Evolutionary conservation across 64 coral and sea anemone species (phyloP).

Genomic region (Platygyra sinensis): DNA sequence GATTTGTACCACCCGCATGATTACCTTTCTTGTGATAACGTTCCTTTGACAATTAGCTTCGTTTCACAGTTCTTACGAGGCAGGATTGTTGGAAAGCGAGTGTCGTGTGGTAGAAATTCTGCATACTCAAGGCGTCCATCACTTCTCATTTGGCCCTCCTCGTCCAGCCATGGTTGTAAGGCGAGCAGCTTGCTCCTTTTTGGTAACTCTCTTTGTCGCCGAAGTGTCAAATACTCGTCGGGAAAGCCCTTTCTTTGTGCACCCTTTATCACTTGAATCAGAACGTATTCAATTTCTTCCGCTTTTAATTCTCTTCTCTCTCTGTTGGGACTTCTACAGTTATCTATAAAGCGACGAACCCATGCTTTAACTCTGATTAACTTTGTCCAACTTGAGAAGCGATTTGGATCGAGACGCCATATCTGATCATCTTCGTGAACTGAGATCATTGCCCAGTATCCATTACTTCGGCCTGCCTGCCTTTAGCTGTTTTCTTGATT

Average conservation of each 20-base stretch:
- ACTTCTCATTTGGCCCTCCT: conserved; percentile 29
- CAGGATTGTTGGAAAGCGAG: conserved; percentile 15
- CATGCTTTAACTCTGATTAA: conserved; percentile 39
- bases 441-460: too few relatives aligned
- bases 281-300: conserved; percentile 21
- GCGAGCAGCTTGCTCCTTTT: conserved; percentile 41
- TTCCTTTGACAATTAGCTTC: too few relatives aligned
- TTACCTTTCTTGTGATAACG: too few relatives aligned
- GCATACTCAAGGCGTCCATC: conserved; percentile 40
- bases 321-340: conserved; percentile 41
- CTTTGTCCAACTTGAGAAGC: conserved; percentile 26
- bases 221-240: conserved; percentile 26
- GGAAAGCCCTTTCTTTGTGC: conserved; percentile 17
- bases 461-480: too few relatives aligned
- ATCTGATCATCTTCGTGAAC: too few relatives aligned
- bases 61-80: too few relatives aligned
- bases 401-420: not conserved
- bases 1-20: too few relatives aligned
- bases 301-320: conserved; percentile 19
- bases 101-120: conserved; percentile 3
- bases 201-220: conserved; percentile 23
- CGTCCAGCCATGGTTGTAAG: conserved; percentile 43
- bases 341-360: conserved; percentile 45
- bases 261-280: conserved; percentile 19
- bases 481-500: too few relatives aligned